A percentile compares a stretch with the other conserved stretches of the same genome.
Evolutionary conservation across 1,140 invertebrate genomes (phyloP).

Genomic region (Eupeodes corollae): DNA sequence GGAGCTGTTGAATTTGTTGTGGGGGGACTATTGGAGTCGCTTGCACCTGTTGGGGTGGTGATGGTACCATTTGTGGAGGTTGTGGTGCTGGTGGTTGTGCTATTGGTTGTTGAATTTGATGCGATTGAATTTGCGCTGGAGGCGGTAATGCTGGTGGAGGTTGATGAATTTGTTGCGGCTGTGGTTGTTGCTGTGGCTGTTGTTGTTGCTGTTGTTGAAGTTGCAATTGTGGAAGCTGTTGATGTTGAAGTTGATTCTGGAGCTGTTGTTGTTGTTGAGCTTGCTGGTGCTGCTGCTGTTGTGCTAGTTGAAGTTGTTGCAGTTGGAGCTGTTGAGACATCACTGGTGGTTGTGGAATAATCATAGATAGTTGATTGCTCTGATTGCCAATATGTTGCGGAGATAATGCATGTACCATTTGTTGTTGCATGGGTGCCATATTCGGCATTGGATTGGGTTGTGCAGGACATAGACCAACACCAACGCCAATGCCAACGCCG

Average conservation of each 20-base stretch:
- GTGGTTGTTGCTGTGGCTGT: background rate
- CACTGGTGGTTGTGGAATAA: conserved; percentile 6
- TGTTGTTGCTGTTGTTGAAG: background rate
- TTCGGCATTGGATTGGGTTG: background rate
- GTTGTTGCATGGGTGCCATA: background rate
- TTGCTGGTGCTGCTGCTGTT: background rate
- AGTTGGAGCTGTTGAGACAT: background rate
- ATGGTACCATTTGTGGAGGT: background rate
- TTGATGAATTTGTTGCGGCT: background rate
- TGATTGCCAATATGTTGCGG: background rate
- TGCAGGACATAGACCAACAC: too few relatives aligned
- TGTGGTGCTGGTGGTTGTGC: background rate
- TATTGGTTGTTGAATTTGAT: conserved; percentile 3
- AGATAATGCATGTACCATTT: background rate
- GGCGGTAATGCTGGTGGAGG: background rate
- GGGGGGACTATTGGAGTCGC: background rate
- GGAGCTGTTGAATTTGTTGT: background rate
- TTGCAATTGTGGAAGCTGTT: background rate
- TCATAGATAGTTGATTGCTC: background rate
- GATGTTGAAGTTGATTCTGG: background rate
- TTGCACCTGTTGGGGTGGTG: background rate
- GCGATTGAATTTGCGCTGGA: background rate
- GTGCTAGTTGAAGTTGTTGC: conserved; percentile 6
- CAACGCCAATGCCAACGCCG: too few relatives aligned
- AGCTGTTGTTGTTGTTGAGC: conserved; percentile 8